Percentiles rank a stretch among this genome's conserved stretches.
phyloP scores from a whole-genome alignment of 2,113 vertebrate species.

The Cyphomyrus plagiostoma region DNA sequence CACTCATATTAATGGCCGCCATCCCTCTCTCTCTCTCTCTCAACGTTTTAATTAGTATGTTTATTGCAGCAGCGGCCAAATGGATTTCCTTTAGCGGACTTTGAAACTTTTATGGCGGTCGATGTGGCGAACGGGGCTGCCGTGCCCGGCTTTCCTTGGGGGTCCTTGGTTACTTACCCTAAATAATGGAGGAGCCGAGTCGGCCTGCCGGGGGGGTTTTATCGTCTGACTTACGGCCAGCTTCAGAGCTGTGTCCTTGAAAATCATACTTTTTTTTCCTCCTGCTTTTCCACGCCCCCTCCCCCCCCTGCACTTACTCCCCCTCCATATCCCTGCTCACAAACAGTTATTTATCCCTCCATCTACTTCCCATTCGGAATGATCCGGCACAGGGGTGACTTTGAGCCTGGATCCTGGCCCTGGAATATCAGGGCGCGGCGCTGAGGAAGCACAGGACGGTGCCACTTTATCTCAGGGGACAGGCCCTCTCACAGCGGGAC shows the following conservation, averaged over 20 bases:
- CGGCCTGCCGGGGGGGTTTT: slow-evolving; percentile 51
- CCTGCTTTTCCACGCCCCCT: slow-evolving; percentile 17
- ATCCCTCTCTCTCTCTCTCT: slow-evolving; percentile 22
- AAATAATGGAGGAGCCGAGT: slow-evolving; percentile 61
- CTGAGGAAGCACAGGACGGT: neutral
- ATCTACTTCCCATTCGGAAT: neutral
- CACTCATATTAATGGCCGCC: slow-evolving; percentile 30
- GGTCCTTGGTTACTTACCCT: slow-evolving; percentile 59
- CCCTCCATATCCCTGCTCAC: slow-evolving; percentile 34
- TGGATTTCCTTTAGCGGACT: slow-evolving; percentile 55
- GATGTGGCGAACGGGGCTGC: slow-evolving; percentile 45
- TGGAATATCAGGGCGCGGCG: neutral
- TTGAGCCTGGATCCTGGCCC: neutral
- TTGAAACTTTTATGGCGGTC: slow-evolving; percentile 59
- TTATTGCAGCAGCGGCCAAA: slow-evolving; percentile 44
- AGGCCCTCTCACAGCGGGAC: neutral
- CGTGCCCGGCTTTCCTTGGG: slow-evolving; percentile 42
- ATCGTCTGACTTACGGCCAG: slow-evolving; percentile 47
- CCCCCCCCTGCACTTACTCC: slow-evolving; percentile 30
- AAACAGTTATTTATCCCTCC: slow-evolving; percentile 27
- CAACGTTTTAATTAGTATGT: slow-evolving; percentile 49
- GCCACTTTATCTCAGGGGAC: neutral
- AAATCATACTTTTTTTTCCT: neutral
- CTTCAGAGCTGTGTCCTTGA: slow-evolving; percentile 36
- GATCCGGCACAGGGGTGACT: neutral